Evolutionary conservation across 2,888 invertebrate genomes (phyloP).

Genomic region (Chrysolina haemoptera): DNA sequence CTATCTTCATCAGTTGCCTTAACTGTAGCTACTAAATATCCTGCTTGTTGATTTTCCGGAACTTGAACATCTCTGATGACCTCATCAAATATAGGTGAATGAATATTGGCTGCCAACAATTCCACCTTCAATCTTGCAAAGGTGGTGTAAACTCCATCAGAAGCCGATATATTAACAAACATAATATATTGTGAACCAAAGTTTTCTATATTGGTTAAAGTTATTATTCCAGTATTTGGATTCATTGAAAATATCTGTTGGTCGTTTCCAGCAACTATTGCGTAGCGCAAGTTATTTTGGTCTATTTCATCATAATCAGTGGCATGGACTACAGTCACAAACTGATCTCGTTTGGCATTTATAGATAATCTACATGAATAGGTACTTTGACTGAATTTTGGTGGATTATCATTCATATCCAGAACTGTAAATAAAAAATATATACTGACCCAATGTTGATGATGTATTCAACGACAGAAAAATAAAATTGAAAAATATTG

Average conservation of each 20-base stretch:
- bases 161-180: constrained; percentile 91
- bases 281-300: constrained; percentile 81
- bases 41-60: constrained; percentile 85
- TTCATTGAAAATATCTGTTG: constrained; percentile 82
- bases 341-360: constrained; percentile 88
- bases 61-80: constrained; percentile 84
- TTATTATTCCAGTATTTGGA: constrained; percentile 75
- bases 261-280: constrained; percentile 87
- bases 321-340: constrained; percentile 89
- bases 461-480: too few relatives aligned
- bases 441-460: too few relatives aligned
- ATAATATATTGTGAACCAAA: constrained; percentile 76
- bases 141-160: constrained; percentile 95
- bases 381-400: constrained; percentile 86
- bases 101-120: constrained; percentile 83
- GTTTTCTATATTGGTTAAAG: constrained; percentile 82
- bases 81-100: constrained; percentile 85
- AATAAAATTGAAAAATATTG: too few relatives aligned
- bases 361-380: constrained; percentile 85
- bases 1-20: constrained; percentile 88
- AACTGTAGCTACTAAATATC: constrained; percentile 80
- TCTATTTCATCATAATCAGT: constrained; percentile 90
- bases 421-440: constrained; percentile 72
- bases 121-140: constrained; percentile 88
- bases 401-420: constrained; percentile 94